These are phyloP conservation scores for Myopa testacea DNA, from an alignment of 2,888 invertebrate genomes.

Conservation along the genomic window DNA sequence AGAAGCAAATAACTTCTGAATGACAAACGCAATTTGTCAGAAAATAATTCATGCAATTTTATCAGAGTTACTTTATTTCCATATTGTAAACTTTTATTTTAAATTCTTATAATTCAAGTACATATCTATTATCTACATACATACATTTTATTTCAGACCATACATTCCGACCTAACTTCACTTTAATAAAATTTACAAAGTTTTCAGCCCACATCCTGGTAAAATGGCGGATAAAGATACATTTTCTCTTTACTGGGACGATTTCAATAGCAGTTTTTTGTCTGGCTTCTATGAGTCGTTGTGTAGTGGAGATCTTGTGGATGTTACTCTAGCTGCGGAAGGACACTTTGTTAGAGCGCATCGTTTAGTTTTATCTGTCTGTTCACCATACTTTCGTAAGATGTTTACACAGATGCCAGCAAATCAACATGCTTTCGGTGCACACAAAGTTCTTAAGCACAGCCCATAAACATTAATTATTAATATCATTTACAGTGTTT, in stretches of 20 bases:
- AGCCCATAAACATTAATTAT: neutral
- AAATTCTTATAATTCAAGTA: neutral
- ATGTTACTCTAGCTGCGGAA: slow-evolving; percentile 79
- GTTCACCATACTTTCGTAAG: slow-evolving; percentile 80
- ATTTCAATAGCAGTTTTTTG: slow-evolving; percentile 79
- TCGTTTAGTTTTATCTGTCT: slow-evolving; percentile 78
- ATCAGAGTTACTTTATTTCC: neutral
- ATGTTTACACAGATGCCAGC: slow-evolving; percentile 78
- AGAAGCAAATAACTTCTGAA: no score
- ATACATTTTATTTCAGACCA: no score
- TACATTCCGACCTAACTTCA: no score
- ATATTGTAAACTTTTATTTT: neutral
- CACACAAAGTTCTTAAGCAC: slow-evolving; percentile 49
- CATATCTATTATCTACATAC: no score
- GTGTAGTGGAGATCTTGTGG: slow-evolving; percentile 77
- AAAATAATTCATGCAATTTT: neutral
- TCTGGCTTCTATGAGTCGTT: slow-evolving; percentile 79
- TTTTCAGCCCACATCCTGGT: neutral
- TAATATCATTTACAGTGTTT: slow-evolving; percentile 71
- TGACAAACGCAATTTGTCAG: neutral
- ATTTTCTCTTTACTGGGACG: slow-evolving; percentile 82
- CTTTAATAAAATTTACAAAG: neutral
- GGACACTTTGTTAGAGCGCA: slow-evolving; percentile 79
- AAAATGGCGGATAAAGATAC: slow-evolving; percentile 79
- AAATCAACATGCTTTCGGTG: slow-evolving; percentile 77